Base-by-base conservation (phyloP, 2,888 invertebrate genomes). In the Drymonia ruficornis region DNA sequence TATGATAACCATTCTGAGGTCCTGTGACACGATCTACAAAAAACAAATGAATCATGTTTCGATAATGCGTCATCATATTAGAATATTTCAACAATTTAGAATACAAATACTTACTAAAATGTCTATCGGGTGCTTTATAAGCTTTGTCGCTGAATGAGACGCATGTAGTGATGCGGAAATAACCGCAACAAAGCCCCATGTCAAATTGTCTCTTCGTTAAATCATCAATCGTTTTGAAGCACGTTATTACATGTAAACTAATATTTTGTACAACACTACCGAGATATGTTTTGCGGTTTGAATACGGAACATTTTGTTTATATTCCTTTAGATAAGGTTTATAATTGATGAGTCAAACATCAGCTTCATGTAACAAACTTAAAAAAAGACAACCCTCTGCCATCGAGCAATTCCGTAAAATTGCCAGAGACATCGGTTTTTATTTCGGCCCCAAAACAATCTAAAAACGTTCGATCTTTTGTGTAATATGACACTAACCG, bases 401-500 rank as follows among this genome's bases (percentile, higher is more conserved):
- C 84, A 82, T 82, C 84, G 80, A 74, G 77, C 83, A 83, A 86
- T 84, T 86, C 86, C 83, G 84, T 86, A 83, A 89, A 89, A 84
- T 87, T 83, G 81, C 78, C 74, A 76, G 76, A 83, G 85, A 85
- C 86, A 88, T 86, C 80, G 80, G 79, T 85, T 89, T 89, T 87
- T 84, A 86, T 85, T 84, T 81, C 81, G 82, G 83, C 78, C 80
- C 79, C 75, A 86, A 87, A 89, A 85, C 84, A 87, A 83, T 84
- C 81, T 79, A 75, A 80, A 76, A 77, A 74, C 68, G 71, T 71
- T 74, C 78, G 78, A 84, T 87, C 87, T 88, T 90, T 89, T 89
- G 83, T 87, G 92, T 87, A 91, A 91, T 69, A 71, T 62, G 89
- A 91, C 70, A 86, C 84, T 79, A 76, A 77, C 83, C 84, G 81